Conservation (phyloP, 2,797 vertebrate genomes). For the Sebastes diaconus region DNA sequence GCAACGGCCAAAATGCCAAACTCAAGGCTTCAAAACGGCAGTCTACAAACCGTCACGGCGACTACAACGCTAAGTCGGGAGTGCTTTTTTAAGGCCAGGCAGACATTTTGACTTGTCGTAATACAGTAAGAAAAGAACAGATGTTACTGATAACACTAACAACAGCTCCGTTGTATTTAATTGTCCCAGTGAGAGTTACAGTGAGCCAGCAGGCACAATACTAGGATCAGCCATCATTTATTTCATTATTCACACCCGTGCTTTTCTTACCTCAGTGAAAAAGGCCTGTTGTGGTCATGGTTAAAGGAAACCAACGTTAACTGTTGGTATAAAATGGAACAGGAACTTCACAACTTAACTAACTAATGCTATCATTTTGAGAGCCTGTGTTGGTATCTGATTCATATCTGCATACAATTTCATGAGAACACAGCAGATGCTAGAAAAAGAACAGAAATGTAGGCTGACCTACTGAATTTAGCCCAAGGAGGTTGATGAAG, state of each 20-base stretch:
- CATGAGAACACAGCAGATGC: neutral
- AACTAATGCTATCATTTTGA: neutral
- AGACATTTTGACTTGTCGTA: too few species aligned
- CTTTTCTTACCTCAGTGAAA: neutral
- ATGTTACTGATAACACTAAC: neutral
- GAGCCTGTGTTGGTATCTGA: neutral
- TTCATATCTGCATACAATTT: neutral
- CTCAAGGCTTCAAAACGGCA: too few species aligned
- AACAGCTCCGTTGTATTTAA: neutral
- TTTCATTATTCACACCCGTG: neutral
- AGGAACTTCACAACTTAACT: neutral
- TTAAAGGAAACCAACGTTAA: neutral
- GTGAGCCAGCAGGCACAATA: neutral
- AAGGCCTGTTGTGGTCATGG: neutral
- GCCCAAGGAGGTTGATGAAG: neutral
- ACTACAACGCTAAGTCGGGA: too few species aligned
- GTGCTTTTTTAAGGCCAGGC: too few species aligned
- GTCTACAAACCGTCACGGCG: too few species aligned
- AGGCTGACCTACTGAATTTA: neutral
- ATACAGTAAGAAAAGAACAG: too few species aligned
- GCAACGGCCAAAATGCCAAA: too few species aligned
- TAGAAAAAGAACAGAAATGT: neutral
- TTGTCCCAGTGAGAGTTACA: neutral
- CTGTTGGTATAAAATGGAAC: neutral
- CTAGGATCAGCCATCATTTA: neutral